phyloP scores from a whole-genome alignment of 2,797 vertebrate genomes.

The Synaphobranchus kaupii region DNA sequence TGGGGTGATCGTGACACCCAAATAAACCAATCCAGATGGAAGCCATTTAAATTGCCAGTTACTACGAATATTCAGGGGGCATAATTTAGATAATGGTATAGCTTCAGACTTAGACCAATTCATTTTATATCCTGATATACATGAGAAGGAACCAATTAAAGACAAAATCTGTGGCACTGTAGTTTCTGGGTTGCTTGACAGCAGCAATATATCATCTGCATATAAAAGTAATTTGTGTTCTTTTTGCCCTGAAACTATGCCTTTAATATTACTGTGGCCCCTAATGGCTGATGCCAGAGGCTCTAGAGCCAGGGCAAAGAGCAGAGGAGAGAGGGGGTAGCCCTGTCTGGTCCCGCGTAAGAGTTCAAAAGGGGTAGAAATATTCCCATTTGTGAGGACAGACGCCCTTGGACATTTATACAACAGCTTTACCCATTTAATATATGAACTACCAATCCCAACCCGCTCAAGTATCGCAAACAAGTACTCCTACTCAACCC shows the following conservation, averaged over 20 bases:
- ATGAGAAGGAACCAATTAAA: background rate
- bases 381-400: background rate
- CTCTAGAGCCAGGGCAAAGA: background rate
- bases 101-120: background rate
- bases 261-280: background rate
- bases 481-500: background rate
- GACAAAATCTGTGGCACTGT: background rate
- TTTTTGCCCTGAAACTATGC: background rate
- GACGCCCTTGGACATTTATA: background rate
- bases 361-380: background rate
- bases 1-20: background rate
- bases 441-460: background rate
- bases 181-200: background rate
- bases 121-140: background rate
- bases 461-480: too few species aligned
- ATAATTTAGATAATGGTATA: background rate
- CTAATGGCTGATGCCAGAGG: background rate
- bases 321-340: background rate
- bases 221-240: background rate
- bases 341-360: background rate
- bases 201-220: background rate
- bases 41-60: constrained; percentile 4
- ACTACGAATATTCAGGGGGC: background rate
- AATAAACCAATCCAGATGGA: background rate
- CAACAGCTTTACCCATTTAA: background rate